Percentiles rank a stretch among this genome's conserved stretches.
These are phyloP conservation scores for Drosophila willistoni DNA, from an alignment of 1,140 invertebrate species.

Conservation along the genomic window DNA sequence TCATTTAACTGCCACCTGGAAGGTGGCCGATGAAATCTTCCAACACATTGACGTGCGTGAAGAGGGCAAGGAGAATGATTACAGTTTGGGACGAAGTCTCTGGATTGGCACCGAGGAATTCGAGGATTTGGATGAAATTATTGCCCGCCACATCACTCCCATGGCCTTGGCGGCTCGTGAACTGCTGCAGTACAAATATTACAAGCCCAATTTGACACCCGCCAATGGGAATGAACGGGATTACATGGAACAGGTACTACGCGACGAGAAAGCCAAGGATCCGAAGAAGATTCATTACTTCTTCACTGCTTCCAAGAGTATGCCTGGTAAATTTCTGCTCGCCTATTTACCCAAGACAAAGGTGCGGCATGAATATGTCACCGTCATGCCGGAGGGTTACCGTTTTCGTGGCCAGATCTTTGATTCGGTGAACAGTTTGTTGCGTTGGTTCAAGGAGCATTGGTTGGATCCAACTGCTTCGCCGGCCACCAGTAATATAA, in stretches of 20 bases:
- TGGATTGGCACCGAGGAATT: constrained; percentile 96
- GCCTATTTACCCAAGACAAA: constrained; percentile 95
- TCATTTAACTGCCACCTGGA: constrained; percentile 99
- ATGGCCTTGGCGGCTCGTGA: constrained; percentile 97
- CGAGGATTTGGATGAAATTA: constrained; percentile 99
- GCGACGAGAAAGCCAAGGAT: constrained; percentile 93
- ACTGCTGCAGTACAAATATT: constrained; percentile 96
- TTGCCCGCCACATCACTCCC: constrained; percentile 97
- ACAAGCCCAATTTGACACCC: constrained; percentile 88
- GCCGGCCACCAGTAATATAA: constrained; percentile 85
- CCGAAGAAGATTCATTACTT: constrained; percentile 96
- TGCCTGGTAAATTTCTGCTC: constrained; percentile 97
- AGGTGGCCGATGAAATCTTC: constrained; percentile 96
- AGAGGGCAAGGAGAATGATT: constrained; percentile 98
- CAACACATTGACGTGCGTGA: constrained; percentile 98
- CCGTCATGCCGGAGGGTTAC: constrained; percentile 96
- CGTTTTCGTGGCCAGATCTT: constrained; percentile 95
- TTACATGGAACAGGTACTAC: constrained; percentile 93
- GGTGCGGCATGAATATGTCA: constrained; percentile 95
- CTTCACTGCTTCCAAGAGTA: constrained; percentile 93
- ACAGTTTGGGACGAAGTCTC: constrained; percentile 93
- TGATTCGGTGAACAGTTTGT: constrained; percentile 90
- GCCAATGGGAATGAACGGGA: constrained; percentile 85
- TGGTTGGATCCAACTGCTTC: constrained; percentile 96
- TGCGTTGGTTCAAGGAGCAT: constrained; percentile 99